Evolutionary conservation across 2,797 vertebrate genomes (phyloP), one percentile per base, ranked within the genome.

Genomic region (Taenioides sp.): DNA sequence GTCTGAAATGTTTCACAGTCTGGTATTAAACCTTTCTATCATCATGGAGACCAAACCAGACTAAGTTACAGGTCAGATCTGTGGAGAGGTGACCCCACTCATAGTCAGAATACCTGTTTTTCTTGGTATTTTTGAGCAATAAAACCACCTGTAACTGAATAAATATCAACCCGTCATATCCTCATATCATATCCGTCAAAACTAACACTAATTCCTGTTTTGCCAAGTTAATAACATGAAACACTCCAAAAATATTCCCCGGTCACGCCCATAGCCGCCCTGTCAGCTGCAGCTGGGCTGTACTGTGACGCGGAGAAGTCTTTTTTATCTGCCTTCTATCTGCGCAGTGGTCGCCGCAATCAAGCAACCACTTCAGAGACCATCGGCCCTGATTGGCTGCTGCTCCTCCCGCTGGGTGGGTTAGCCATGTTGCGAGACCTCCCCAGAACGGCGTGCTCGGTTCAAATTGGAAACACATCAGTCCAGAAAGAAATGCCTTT

Each of bases 351-450:
- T 37, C 3, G 17, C 60, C 60, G 31, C 60, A 62, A 62, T 62
- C 78, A 43, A 75, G 73, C 34, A 81, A 80, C 87, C 87, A 80
- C 87, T 85, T 86, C 83, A 89, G 80, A 87, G 76, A 70, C 74
- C 74, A 69, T 72, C 77, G 58, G 34, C 73, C 82, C 65, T 83
- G 87, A 87, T 88, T 81, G 76, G 80, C 72, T 22, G 67, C 72
- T 47, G 74, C 72, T 77, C 84, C 34, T 80, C 73, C 80, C 23
- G 27, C 77, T 78, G 69, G 72, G 77, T 82, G 73, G 67, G 72
- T 84, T 64, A 64, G 61, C 71, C 80, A 67, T 50, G 14, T 72
- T 67, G 66, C 9, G 62, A 73, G 73, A 76, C 66, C 66, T 64
- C 61, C 70, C 58, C 60, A 47, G 77, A 61, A 76, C 75, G 79